Evolutionary conservation across 2,888 invertebrate species (phyloP).

Genomic region (Conops quadrifasciatus): DNA sequence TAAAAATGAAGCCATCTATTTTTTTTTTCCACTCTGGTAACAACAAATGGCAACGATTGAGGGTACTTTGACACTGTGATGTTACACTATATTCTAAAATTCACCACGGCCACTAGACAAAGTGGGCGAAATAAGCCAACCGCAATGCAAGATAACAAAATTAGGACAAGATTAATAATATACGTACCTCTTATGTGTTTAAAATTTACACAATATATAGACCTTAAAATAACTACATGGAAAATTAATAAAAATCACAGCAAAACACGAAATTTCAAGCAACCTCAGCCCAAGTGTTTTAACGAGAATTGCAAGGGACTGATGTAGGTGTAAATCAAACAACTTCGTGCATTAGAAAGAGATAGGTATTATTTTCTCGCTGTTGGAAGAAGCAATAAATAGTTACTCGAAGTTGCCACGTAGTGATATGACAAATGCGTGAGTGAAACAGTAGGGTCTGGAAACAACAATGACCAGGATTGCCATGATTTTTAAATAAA

Average conservation of each 20-base stretch:
- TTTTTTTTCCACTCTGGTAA: no score
- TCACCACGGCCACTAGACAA: no score
- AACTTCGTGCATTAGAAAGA: conserved; percentile 42
- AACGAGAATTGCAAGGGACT: not conserved
- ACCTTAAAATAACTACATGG: conserved; percentile 46
- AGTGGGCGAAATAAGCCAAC: no score
- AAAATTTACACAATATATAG: conserved; percentile 49
- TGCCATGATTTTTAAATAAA: conserved; percentile 34
- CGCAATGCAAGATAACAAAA: no score
- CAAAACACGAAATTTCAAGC: conserved; percentile 54
- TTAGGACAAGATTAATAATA: conserved; percentile 30
- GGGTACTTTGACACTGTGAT: no score
- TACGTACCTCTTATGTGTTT: conserved; percentile 57
- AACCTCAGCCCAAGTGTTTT: conserved; percentile 54
- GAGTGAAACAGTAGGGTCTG: conserved; percentile 31
- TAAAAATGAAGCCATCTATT: no score
- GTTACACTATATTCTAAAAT: not conserved
- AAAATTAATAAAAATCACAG: conserved; percentile 58
- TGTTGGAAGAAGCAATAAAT: conserved; percentile 42
- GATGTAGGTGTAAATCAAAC: not conserved
- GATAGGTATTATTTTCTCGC: conserved; percentile 26
- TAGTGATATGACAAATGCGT: conserved; percentile 43
- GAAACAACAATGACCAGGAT: not conserved
- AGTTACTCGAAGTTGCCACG: conserved; percentile 54
- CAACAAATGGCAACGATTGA: no score